Percentiles rank a stretch among this genome's conserved stretches.
Conservation (phyloP, 92 coral and sea anemone genomes). For the Porites lobata region DNA sequence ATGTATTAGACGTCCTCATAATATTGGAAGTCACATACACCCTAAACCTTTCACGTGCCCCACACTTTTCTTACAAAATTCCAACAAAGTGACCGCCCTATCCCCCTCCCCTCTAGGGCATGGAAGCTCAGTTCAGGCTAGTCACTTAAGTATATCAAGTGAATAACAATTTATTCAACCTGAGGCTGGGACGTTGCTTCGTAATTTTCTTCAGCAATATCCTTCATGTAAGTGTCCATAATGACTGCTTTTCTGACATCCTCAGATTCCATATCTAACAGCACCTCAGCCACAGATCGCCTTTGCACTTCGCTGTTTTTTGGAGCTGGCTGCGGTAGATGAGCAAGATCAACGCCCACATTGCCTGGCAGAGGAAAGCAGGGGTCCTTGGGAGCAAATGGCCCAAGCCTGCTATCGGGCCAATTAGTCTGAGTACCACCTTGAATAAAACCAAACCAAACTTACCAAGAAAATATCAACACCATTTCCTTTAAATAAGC, state of each 20-base stretch:
- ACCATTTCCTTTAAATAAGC: too few species aligned
- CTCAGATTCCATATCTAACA: constrained; percentile 86
- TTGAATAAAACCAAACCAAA: neutral
- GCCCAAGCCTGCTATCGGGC: constrained; percentile 90
- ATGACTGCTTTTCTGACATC: constrained; percentile 78
- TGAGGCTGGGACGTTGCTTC: neutral
- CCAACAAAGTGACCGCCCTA: too few species aligned
- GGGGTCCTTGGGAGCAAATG: constrained; percentile 95
- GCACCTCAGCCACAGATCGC: constrained; percentile 82
- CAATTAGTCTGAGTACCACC: constrained; percentile 49
- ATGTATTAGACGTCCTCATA: too few species aligned
- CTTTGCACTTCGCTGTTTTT: constrained; percentile 22
- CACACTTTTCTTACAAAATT: too few species aligned
- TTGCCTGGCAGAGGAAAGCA: constrained; percentile 98
- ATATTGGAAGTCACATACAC: too few species aligned
- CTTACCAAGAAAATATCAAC: neutral
- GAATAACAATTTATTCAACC: neutral
- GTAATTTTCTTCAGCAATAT: constrained; percentile 70
- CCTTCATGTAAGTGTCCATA: constrained; percentile 78
- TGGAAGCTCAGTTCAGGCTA: too few species aligned
- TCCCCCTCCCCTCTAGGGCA: too few species aligned
- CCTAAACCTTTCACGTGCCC: too few species aligned
- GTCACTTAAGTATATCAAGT: too few species aligned
- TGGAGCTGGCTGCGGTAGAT: constrained; percentile 15
- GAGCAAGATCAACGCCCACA: constrained; percentile 77